Evolutionary conservation across 1,140 invertebrate genomes (phyloP).

Genomic region (Aphis craccivora): DNA sequence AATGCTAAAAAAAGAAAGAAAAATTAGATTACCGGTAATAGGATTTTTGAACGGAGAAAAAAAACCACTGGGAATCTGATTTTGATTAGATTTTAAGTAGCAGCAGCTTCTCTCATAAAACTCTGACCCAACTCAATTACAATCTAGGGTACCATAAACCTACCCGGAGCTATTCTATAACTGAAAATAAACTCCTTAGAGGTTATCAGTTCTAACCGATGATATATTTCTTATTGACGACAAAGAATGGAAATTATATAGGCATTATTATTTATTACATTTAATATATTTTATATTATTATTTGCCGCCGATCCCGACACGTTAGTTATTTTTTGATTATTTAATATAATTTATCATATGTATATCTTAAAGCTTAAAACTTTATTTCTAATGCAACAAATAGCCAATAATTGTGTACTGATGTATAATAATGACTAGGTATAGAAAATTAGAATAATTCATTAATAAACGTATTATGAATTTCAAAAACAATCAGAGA

Average conservation of each 20-base stretch:
- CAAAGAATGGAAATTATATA: not conserved
- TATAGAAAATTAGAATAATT: too few species aligned
- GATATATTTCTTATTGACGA: not conserved
- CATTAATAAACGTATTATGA: not conserved
- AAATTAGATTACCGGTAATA: not conserved
- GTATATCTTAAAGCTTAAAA: too few species aligned
- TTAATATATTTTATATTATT: not conserved
- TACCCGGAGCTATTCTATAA: not conserved
- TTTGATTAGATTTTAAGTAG: constrained; percentile 56
- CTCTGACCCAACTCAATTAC: constrained; percentile 44
- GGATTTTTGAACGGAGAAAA: not conserved
- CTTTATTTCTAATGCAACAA: not conserved
- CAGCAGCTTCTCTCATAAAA: constrained; percentile 33
- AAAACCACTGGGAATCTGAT: constrained; percentile 41
- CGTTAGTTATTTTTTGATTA: not conserved
- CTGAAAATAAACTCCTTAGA: constrained; percentile 32
- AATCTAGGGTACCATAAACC: constrained; percentile 37
- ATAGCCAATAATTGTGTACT: not conserved
- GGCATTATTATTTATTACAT: not conserved
- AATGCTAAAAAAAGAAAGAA: not conserved
- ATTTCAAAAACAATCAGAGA: not conserved
- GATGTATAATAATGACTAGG: not conserved
- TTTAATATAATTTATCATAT: not conserved
- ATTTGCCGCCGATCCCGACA: not conserved
- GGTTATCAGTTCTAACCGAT: not conserved